These are phyloP conservation scores for Cotesia glomerata DNA, from an alignment of 1,140 invertebrate species.

Conservation along the genomic window DNA sequence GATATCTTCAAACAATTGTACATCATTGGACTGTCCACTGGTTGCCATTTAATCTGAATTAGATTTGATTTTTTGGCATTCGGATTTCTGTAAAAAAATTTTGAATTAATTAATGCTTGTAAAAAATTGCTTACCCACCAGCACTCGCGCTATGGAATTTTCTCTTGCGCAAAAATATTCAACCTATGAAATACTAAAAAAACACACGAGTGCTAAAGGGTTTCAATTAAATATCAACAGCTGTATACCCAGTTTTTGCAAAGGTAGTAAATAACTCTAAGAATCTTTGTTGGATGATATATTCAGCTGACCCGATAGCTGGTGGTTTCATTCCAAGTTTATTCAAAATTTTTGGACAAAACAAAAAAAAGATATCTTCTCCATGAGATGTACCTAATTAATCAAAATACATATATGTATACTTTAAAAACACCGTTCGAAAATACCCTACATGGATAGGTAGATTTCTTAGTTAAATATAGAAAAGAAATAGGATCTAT, in stretches of 20 bases:
- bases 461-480: too few relatives aligned
- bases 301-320: not conserved
- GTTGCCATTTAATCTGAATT: conserved; percentile 49
- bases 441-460: not conserved
- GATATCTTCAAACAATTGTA: conserved; percentile 34
- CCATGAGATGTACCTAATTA: conserved; percentile 43
- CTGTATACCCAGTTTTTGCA: conserved; percentile 49
- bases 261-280: conserved; percentile 56
- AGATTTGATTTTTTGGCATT: conserved; percentile 28
- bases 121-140: too few relatives aligned
- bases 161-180: too few relatives aligned
- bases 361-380: conserved; percentile 47
- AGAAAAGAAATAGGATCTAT: too few relatives aligned
- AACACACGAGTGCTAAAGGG: too few relatives aligned
- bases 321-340: not conserved
- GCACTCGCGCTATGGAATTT: too few relatives aligned
- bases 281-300: conserved; percentile 42
- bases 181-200: too few relatives aligned
- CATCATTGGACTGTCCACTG: conserved; percentile 32
- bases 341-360: conserved; percentile 23
- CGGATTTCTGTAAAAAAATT: not conserved
- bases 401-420: not conserved
- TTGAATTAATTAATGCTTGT: too few relatives aligned
- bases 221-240: too few relatives aligned
- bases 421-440: not conserved